Conservation (phyloP, 2,797 vertebrate species). For the Simalia tracyae region DNA sequence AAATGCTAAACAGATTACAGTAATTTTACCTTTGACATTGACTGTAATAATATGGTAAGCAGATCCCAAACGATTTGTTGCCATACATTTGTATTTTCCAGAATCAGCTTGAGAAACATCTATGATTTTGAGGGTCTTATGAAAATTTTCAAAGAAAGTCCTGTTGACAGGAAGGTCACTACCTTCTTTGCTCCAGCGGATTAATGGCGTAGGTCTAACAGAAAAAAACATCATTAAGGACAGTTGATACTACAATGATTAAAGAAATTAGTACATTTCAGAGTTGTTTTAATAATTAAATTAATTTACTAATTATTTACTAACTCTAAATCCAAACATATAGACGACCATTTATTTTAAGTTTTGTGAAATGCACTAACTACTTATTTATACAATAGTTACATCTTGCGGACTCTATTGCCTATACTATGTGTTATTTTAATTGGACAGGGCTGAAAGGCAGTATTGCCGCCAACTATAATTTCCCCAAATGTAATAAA, state of each 20-base stretch:
- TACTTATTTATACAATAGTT: neutral
- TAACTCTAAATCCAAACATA: conserved; percentile 11
- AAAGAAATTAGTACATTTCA: neutral
- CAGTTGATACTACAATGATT: conserved; percentile 6
- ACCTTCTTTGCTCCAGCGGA: conserved; percentile 90
- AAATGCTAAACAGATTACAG: neutral
- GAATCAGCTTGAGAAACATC: conserved; percentile 89
- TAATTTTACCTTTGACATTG: conserved; percentile 86
- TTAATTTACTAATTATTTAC: neutral
- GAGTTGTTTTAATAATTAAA: neutral
- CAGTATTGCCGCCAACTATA: neutral
- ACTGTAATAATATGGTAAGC: conserved; percentile 86
- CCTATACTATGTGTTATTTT: neutral
- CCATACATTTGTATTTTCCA: conserved; percentile 92
- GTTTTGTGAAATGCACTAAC: conserved; percentile 38
- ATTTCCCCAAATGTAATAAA: neutral
- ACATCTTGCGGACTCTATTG: neutral
- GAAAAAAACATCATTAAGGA: conserved; percentile 36
- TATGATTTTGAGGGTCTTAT: conserved; percentile 88
- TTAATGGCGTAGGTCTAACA: conserved; percentile 87
- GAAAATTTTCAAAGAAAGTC: conserved; percentile 83
- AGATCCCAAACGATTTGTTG: conserved; percentile 81
- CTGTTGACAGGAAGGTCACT: conserved; percentile 83
- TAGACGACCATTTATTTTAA: neutral
- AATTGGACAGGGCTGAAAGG: neutral